phyloP scores from a whole-genome alignment of 2,888 invertebrate species.

The Hemicrepidius hirtus region DNA sequence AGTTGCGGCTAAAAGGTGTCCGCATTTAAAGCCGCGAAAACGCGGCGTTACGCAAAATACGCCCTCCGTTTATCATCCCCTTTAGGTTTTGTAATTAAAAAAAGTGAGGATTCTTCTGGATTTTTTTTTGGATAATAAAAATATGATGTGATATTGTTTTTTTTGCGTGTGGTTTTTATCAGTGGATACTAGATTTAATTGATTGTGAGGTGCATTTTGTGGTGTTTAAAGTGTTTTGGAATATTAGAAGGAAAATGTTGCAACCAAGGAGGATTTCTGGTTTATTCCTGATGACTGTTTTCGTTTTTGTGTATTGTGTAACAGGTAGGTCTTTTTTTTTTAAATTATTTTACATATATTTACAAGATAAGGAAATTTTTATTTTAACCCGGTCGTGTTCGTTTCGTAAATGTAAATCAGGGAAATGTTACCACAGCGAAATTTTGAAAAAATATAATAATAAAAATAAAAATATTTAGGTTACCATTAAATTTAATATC shows the following conservation, averaged over 20 bases:
- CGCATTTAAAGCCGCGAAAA: slow-evolving; percentile 12
- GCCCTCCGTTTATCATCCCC: not conserved
- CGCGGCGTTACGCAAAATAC: slow-evolving; percentile 18
- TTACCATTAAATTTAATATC: too few species aligned
- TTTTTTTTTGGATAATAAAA: not conserved
- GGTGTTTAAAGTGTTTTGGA: not conserved
- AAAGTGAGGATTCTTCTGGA: not conserved
- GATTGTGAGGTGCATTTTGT: slow-evolving; percentile 15
- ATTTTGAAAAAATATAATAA: too few species aligned
- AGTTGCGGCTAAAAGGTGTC: slow-evolving; percentile 30
- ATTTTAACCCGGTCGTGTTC: not conserved
- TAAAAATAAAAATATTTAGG: too few species aligned
- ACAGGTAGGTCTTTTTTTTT: too few species aligned
- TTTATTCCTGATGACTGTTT: slow-evolving; percentile 49
- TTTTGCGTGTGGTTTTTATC: not conserved
- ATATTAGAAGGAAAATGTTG: slow-evolving; percentile 47
- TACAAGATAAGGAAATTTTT: too few species aligned
- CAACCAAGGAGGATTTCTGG: slow-evolving; percentile 55
- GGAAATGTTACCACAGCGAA: too few species aligned
- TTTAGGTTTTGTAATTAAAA: too few species aligned
- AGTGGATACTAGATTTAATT: slow-evolving; percentile 12
- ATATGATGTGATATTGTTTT: slow-evolving; percentile 11
- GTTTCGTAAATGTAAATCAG: not conserved
- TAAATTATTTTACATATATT: not conserved
- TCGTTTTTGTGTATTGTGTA: slow-evolving; percentile 52